Percentiles rank a stretch among this genome's conserved stretches.
Evolutionary conservation across 2,888 invertebrate genomes (phyloP).

Genomic region (Calliphora vomitoria): DNA sequence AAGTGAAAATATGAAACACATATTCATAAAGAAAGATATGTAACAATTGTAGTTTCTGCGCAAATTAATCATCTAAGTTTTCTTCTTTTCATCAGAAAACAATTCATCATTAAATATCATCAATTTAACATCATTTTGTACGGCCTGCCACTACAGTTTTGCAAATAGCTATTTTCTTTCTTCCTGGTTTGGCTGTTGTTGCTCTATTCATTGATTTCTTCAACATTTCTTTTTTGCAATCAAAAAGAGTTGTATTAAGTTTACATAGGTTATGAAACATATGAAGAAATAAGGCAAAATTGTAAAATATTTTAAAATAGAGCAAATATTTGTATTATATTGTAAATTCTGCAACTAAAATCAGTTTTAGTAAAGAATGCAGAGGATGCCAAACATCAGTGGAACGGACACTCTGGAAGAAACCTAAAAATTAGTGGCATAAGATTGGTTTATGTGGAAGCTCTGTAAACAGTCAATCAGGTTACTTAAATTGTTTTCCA

Average conservation of each 20-base stretch:
- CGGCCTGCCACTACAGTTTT: slow-evolving; percentile 24
- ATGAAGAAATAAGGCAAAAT: not conserved
- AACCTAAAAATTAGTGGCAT: too few species aligned
- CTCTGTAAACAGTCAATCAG: too few species aligned
- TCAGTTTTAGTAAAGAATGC: too few species aligned
- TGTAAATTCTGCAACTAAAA: too few species aligned
- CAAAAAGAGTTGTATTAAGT: not conserved
- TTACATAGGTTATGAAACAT: slow-evolving; percentile 12
- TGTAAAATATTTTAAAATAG: too few species aligned
- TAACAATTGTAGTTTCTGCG: not conserved
- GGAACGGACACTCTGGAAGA: too few species aligned
- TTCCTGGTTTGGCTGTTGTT: slow-evolving; percentile 16
- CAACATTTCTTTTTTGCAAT: not conserved
- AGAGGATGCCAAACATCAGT: too few species aligned
- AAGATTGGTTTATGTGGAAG: too few species aligned
- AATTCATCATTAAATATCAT: slow-evolving; percentile 59
- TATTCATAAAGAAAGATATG: too few species aligned
- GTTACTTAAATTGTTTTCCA: too few species aligned
- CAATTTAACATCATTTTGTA: slow-evolving; percentile 24
- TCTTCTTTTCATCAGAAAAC: not conserved
- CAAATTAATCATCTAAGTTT: slow-evolving; percentile 47
- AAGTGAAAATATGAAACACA: too few species aligned
- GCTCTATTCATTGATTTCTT: not conserved
- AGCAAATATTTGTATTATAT: too few species aligned
- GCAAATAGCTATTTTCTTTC: slow-evolving; percentile 26